These are phyloP conservation scores for Icerya purchasi DNA, from an alignment of 2,888 invertebrate species.

Conservation along the genomic window DNA sequence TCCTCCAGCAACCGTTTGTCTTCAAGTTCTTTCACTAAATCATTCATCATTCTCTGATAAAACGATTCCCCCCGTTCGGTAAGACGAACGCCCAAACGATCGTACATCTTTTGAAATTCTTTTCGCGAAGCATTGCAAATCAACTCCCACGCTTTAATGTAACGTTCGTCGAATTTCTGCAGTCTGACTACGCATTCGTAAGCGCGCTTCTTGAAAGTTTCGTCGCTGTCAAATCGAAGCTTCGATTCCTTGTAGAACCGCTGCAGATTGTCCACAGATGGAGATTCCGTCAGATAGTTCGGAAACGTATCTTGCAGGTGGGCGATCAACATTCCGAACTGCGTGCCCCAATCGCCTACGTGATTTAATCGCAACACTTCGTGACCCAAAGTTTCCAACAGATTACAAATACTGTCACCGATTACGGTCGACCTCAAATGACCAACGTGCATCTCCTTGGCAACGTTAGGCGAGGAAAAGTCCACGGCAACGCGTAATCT, in stretches of 20 bases:
- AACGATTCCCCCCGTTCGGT: conserved; percentile 29
- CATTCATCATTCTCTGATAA: background rate
- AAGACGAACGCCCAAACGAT: conserved; percentile 52
- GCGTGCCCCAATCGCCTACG: conserved; percentile 95
- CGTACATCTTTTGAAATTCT: conserved; percentile 80
- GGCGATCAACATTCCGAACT: conserved; percentile 55
- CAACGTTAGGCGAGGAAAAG: conserved; percentile 69
- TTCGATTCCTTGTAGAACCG: conserved; percentile 47
- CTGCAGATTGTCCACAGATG: conserved; percentile 78
- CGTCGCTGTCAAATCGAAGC: conserved; percentile 66
- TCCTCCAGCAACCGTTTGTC: background rate
- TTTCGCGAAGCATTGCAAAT: conserved; percentile 16
- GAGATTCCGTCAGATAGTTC: conserved; percentile 52
- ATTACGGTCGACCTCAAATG: conserved; percentile 87
- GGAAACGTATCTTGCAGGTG: conserved; percentile 60
- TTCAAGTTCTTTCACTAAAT: background rate
- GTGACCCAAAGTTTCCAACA: conserved; percentile 47
- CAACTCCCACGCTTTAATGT: conserved; percentile 61
- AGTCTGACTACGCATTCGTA: conserved; percentile 80
- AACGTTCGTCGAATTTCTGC: conserved; percentile 61
- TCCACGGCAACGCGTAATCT: background rate
- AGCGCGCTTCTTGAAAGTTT: conserved; percentile 77
- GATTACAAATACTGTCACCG: conserved; percentile 73
- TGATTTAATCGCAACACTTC: conserved; percentile 67
- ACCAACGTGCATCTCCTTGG: conserved; percentile 92